Conservation (phyloP, 1,140 invertebrate species). For the Rhopalosiphum padi region DNA sequence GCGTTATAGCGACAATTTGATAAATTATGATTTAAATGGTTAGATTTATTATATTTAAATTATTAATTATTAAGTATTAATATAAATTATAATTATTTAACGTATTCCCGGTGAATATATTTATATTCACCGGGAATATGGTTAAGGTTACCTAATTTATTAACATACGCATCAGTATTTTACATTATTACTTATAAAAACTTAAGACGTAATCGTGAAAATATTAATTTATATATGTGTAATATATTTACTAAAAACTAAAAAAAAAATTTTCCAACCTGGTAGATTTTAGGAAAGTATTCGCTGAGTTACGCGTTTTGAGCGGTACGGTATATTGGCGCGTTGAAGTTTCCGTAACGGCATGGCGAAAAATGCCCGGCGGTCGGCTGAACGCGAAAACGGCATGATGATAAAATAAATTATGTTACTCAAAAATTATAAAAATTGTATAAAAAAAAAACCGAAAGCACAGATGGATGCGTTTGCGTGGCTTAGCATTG, state of each 20-base stretch:
- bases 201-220: not conserved
- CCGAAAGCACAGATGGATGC: not conserved
- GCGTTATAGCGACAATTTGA: not conserved
- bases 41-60: not conserved
- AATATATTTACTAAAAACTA: not conserved
- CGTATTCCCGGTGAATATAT: not conserved
- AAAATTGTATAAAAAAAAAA: not conserved
- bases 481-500: not conserved
- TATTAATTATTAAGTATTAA: not conserved
- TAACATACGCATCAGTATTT: not conserved
- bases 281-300: not conserved
- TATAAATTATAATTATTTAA: not conserved
- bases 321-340: not conserved
- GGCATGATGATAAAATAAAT: not conserved
- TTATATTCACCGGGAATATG: no score
- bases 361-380: slow-evolving; percentile 20
- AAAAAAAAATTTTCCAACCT: not conserved
- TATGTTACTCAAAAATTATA: not conserved
- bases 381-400: not conserved
- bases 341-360: slow-evolving; percentile 55
- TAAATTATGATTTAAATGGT: not conserved
- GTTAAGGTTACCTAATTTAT: not conserved
- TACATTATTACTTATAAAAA: not conserved
- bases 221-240: not conserved
- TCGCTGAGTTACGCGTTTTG: not conserved